phyloP scores from a whole-genome alignment of 2,113 vertebrate genomes.

The Corvus hawaiiensis region DNA sequence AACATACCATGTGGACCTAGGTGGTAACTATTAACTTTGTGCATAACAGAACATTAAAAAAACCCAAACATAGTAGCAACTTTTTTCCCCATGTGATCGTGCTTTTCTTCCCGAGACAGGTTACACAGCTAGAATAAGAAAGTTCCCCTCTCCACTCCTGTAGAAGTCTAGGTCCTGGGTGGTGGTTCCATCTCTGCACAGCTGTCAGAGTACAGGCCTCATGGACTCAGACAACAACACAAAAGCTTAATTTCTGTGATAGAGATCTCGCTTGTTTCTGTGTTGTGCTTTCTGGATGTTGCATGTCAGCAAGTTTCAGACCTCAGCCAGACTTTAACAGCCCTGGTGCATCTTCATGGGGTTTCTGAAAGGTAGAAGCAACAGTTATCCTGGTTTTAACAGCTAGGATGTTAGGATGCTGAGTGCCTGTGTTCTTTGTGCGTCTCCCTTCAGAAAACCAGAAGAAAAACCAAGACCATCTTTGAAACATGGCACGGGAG shows the following conservation, averaged over 20 bases:
- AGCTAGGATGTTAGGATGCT: background rate
- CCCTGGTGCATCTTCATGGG: background rate
- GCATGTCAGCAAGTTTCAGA: background rate
- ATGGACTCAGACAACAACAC: background rate
- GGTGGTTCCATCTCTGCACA: background rate
- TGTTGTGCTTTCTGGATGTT: background rate
- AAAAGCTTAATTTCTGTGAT: background rate
- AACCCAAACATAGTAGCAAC: background rate
- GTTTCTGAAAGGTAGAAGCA: background rate
- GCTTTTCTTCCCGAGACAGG: background rate
- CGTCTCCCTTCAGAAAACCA: background rate
- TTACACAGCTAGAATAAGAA: background rate
- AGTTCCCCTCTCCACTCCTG: background rate
- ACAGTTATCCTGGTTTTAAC: background rate
- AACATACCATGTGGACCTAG: background rate
- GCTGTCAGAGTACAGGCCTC: background rate
- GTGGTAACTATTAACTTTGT: background rate
- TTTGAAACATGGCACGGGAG: rapidly evolving
- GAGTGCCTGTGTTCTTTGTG: rapidly evolving
- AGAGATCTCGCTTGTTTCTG: background rate
- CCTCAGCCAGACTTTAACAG: background rate
- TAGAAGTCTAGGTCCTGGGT: background rate
- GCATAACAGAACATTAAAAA: background rate
- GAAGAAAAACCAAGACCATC: background rate
- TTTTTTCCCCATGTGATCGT: background rate